A percentile compares a stretch with the other conserved stretches of the same genome.
Conservation (phyloP, 2,113 vertebrate genomes). For the Ascaphus truei region DNA sequence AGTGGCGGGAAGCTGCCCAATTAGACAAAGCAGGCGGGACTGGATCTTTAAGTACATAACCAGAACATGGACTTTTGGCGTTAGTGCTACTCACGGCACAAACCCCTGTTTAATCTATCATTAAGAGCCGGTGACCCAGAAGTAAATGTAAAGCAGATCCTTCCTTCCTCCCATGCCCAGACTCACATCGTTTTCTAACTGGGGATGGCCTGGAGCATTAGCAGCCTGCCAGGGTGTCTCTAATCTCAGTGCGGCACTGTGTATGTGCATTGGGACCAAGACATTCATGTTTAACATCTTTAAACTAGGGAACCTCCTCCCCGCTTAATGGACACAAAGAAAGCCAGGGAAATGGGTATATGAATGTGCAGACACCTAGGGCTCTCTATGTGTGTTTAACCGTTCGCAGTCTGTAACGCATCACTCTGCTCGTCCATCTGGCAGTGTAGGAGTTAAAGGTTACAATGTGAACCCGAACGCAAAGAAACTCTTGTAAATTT, state of each 20-base stretch:
- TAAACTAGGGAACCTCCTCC: slow-evolving; percentile 59
- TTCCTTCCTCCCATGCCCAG: slow-evolving; percentile 83
- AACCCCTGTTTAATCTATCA: slow-evolving; percentile 82
- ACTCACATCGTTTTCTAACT: slow-evolving; percentile 77
- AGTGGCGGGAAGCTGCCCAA: not conserved
- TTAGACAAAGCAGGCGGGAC: not conserved
- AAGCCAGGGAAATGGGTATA: slow-evolving; percentile 18
- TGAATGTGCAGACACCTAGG: slow-evolving; percentile 21
- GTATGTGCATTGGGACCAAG: slow-evolving; percentile 73
- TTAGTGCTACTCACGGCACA: slow-evolving; percentile 75
- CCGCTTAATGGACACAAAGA: slow-evolving; percentile 14
- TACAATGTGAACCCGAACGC: no score
- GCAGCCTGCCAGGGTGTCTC: slow-evolving; percentile 79
- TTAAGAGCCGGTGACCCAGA: slow-evolving; percentile 80
- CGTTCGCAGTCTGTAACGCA: not conserved
- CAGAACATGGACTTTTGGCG: slow-evolving; percentile 74
- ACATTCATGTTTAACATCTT: slow-evolving; percentile 78
- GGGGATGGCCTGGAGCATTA: slow-evolving; percentile 80
- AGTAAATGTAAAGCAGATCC: slow-evolving; percentile 84
- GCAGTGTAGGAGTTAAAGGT: no score
- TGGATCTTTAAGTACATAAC: slow-evolving; percentile 75
- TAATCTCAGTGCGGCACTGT: slow-evolving; percentile 79
- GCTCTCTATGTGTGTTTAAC: not conserved
- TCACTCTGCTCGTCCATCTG: no score
- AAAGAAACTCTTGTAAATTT: no score